Base-by-base conservation (phyloP, 2,113 vertebrate species). In the Gallinago media region DNA sequence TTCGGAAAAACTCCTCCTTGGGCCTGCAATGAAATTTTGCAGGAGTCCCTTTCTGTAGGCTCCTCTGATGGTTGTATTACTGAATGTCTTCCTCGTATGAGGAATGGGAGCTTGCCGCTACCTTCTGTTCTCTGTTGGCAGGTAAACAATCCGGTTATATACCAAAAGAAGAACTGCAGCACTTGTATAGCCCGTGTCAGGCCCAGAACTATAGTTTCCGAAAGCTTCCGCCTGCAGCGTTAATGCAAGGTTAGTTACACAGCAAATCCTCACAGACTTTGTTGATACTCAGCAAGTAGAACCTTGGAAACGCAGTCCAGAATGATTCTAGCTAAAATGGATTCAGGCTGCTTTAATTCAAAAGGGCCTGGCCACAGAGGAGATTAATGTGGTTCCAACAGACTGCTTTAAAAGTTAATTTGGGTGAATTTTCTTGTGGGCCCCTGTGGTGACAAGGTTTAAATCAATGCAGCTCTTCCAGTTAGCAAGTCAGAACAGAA, bases 21-120 rank as follows among this genome's bases (percentile, higher is more conserved):
- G 95, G 88, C 79, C 96, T 86, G 95, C 90, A 96, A 93, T 88
- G 94, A 92, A 83, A 95, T 93, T 92, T 93, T 90, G 92, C 67
- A 88, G 78, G 90, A 70, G 75, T 93, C 75, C 84, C 88, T 87
- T 83, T 78, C 90, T 86, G 77, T 74, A 74, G 86, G 73, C 65
- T 96, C 76, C 85, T 97, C 72, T 90, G 90, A 26, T 58, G 72
- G 77, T 56, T 92, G 70, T 47, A 11, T 55, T 74, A 95, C 63
- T 23, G 42, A 92, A 95, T 61, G 78, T 88, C 75, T 83, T 88
- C 88, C 87, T 90, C 58, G 1, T 22, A 72, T 0, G 6, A 96
- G 90, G 94, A 93, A 93, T 7, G 31, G 50, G 85, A 96, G 82
- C 79, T 93, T 71, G 78, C 59, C 4, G n/a, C 85, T 95, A 58